Base-by-base conservation (phyloP, 1,140 invertebrate genomes). In the Octopus bimaculoides region DNA sequence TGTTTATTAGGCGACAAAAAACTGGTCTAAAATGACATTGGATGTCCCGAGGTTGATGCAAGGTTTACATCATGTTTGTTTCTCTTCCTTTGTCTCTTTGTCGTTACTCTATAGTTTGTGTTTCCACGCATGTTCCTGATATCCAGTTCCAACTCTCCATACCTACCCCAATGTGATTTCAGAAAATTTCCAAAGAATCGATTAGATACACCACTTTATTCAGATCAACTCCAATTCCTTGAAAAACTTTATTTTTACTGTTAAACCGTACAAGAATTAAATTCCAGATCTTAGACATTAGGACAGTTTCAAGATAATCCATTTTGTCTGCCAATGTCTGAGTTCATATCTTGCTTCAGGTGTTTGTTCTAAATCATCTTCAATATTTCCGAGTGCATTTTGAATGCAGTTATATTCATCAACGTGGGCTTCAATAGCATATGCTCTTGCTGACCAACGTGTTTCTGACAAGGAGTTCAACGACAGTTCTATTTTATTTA, bases 361-460 rank as follows among this genome's bases (percentile, higher is more conserved):
- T 52, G 5, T 74, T 17, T 17, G 5, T 26, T 55, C 26, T 41
- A 55, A 14, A 69, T 76, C 78, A 54, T 54, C 74, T 53, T 41
- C 69, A 74, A 79, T 79, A 52, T 75, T n/a, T 52, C 52, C 20
- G 61, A 79, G 78, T 17, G 56, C 61, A 52, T 9, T 20, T 4
- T 2, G 54, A 75, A 79, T 79, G 20, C n/a, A 53, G 78, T 20
- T 53, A 53, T 75, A 79, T 52, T 69, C 54, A 52, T 41, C 52
- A 75, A 73, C 66, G 52, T 75, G 69, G 52, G 78, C 66, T 55
- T 76, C n/a, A 75, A 54, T 53, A 79, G 78, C 61, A 74, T 79
- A 56, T 75, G 10, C 61, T 52, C 69, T 17, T 75, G 78, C 78
- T 8, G 78, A 75, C 78, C 78, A 79, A 66, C 69, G 61, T 6